Evolutionary conservation across 2,113 vertebrate species (phyloP), one percentile per base, ranked within the genome.

Genomic region (Epinephelus moara): DNA sequence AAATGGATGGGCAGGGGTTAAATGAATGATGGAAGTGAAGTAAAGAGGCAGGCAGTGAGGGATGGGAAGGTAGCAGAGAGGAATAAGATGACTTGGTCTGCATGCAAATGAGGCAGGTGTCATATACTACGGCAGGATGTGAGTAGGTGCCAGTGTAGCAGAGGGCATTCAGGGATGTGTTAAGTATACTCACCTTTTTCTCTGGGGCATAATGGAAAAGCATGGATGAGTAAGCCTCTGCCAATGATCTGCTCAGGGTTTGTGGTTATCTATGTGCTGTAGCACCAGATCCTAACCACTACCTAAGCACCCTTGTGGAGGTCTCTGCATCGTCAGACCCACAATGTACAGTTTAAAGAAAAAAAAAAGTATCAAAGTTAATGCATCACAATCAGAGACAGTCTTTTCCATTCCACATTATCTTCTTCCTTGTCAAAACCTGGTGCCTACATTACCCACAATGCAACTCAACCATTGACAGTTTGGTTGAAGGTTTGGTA

Each of bases 71-170:
- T 18, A 68, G 30, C 74, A 27, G 55, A 42, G 56, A 37, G 47
- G 60, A 59, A 75, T 21, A 2, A 30, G 56, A 61, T 15, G 59
- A 61, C 67, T 67, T 55, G 61, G 11, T 77, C 59, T 85, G 75
- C 47, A 86, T 88, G 27, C 62, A 23, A 84, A 89, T 84, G 70
- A 87, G 60, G 25, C 9, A 17, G 67, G 37, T 78, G 70, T 71
- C 70, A 72, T 59, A 30, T 70, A n/a, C 60, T 33, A 6, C 0
- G 13, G 47, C 71, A 67, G 80, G 60, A 74, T 83, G 18, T 59
- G 57, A 70, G 69, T 42, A 19, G 57, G 53, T 68, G 59, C n/a
- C 53, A 72, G 21, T 57, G 47, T 23, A 62, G 71, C 55, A 70
- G 64, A 57, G 73, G 72, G 23, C 49, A 67, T 50, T 59, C 23